Percentiles rank a stretch among this genome's conserved stretches.
Conservation (phyloP, 2,113 vertebrate species). For the Myrmecophaga tridactyla region DNA sequence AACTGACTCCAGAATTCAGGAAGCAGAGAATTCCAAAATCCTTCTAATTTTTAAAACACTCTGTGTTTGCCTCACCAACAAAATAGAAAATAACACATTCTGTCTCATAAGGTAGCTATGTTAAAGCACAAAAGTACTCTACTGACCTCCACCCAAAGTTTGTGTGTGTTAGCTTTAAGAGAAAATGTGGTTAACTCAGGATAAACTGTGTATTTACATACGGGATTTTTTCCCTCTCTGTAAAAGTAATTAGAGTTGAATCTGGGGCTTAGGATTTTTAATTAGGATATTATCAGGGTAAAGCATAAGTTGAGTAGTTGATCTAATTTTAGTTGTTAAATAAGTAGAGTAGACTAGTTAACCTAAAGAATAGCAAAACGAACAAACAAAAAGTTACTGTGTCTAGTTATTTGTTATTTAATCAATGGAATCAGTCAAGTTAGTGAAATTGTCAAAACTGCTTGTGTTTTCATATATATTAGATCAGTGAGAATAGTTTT, state of each 20-base stretch:
- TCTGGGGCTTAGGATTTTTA: not conserved
- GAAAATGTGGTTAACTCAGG: not conserved
- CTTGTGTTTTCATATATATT: conserved; percentile 12
- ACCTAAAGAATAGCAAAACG: conserved; percentile 21
- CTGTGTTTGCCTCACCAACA: not conserved
- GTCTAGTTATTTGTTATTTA: conserved; percentile 10
- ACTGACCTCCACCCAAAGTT: not conserved
- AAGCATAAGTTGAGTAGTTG: conserved; percentile 22
- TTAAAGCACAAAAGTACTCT: not conserved
- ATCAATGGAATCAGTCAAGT: not conserved
- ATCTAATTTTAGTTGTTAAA: conserved; percentile 28
- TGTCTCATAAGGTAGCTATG: not conserved
- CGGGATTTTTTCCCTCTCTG: not conserved
- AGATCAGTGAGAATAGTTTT: conserved; percentile 4
- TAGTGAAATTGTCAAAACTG: not conserved
- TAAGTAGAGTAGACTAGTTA: not conserved
- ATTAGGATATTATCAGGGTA: conserved; percentile 30
- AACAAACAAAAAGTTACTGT: not conserved
- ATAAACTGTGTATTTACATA: not conserved
- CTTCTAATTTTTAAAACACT: not conserved
- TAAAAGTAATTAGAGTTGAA: conserved; percentile 6
- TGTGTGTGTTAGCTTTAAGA: not conserved
- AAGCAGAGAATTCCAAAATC: not conserved
- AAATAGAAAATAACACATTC: not conserved
- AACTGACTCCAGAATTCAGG: not conserved